phyloP scores from a whole-genome alignment of 2,113 vertebrate species.

The Petromus typicus region DNA sequence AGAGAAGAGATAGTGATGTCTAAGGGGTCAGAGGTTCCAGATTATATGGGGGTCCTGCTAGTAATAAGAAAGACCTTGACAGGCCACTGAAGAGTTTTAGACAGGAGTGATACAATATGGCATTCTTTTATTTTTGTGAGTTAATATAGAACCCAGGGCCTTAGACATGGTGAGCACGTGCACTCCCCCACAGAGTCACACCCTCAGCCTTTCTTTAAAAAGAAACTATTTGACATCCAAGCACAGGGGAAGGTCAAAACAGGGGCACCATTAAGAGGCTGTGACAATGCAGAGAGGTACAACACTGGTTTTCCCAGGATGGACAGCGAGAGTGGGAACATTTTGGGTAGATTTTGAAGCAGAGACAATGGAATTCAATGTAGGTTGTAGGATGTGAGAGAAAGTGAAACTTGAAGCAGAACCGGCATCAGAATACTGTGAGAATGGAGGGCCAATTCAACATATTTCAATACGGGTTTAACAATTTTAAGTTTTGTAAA shows the following conservation, averaged over 20 bases:
- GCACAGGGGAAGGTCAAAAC: background rate
- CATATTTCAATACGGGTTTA: background rate
- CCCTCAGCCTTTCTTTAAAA: background rate
- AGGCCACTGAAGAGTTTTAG: background rate
- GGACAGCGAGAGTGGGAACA: background rate
- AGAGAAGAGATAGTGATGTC: background rate
- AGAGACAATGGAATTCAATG: background rate
- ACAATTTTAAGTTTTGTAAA: background rate
- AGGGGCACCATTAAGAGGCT: background rate
- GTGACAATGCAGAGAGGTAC: background rate
- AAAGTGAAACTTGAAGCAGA: background rate
- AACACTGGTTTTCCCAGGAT: background rate
- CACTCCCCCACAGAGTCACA: background rate
- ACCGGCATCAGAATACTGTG: background rate
- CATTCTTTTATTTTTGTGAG: background rate
- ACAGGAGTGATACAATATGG: background rate
- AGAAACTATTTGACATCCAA: background rate
- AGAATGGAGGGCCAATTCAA: background rate
- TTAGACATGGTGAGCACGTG: background rate
- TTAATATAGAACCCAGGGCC: background rate
- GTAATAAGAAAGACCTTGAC: background rate
- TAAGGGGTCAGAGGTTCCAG: background rate
- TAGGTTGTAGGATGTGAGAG: background rate
- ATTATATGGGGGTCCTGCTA: background rate
- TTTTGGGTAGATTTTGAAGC: conserved; percentile 1